Conservation (phyloP, 2,113 vertebrate species). For the Hypomesus transpacificus region DNA sequence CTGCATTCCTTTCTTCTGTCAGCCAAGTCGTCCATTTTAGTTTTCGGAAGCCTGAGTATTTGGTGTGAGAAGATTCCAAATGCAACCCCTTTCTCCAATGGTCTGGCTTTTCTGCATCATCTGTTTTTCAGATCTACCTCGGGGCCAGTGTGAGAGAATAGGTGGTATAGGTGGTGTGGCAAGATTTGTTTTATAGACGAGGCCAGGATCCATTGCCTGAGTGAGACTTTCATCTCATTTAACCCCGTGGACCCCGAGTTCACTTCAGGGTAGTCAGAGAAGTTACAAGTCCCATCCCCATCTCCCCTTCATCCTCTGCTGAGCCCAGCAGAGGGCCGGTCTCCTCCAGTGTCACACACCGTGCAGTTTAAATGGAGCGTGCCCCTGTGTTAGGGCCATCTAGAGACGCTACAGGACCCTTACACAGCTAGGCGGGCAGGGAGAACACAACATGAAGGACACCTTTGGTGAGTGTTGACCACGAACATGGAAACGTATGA, state of each 20-base stretch:
- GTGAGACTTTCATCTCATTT: constrained; percentile 4
- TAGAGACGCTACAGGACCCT: neutral
- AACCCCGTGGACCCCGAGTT: neutral
- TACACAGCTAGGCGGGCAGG: neutral
- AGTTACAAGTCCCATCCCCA: no score
- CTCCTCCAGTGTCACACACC: neutral
- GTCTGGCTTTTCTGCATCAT: no score
- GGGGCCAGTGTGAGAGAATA: no score
- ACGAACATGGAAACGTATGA: no score
- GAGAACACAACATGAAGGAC: neutral
- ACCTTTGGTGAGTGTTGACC: no score
- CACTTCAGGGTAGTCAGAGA: neutral
- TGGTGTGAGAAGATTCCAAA: no score
- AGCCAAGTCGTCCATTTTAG: neutral
- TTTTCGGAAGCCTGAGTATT: no score
- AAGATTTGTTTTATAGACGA: no score
- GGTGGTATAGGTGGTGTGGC: no score
- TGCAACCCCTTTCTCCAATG: no score
- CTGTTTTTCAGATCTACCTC: no score
- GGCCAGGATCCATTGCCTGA: neutral
- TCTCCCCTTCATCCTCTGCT: neutral
- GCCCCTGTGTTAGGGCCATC: neutral
- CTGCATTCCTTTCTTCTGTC: neutral
- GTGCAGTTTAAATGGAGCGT: neutral
- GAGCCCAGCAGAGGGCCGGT: neutral